Evolutionary conservation across 2,888 invertebrate genomes (phyloP), one percentile per base, ranked within the genome.

Genomic region (Ashinkailepas kermadecensis): DNA sequence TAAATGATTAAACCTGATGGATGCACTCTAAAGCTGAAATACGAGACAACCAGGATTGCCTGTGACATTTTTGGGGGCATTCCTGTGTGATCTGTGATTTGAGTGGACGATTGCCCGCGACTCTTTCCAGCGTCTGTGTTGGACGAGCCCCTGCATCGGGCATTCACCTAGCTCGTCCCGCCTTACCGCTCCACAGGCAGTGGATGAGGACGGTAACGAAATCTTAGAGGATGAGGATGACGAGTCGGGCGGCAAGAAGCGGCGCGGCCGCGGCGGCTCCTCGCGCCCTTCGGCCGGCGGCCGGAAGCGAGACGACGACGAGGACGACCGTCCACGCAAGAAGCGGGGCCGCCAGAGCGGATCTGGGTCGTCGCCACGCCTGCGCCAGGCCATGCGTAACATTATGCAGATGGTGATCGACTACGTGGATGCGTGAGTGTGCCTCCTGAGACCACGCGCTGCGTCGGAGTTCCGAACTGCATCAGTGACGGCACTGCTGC

Each of bases 181-280:
- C 1, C 39, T 39, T 6, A 13, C 25, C 25, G 12, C 25, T 23
- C 25, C n/a, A 3, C 74, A 74, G 74, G 88, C 89, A 15, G 88
- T 89, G 82, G 89, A 89, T 85, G 89, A 89, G 83, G 89, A 83
- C 81, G 84, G 83, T 23, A 82, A 82, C 74, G 83, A 83, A 79
- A 81, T 83, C 80, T 81, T 82, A 81, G 91, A 90, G 54, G 91
- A 91, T 86, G 74, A 74, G 56, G 74, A 74, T 21, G 90, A 93
- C 87, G 92, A 95, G 86, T 91, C 91, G 87, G 91, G 92, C 83
- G 92, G 93, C 86, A 88, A 90, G 81, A 85, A 88, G 85, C 90
- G 89, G 81, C 85, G 86, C 6, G 85, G 85, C 67, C 65, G 84
- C 6, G 84, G 84, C 21, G 82, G 84, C n/a, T 8, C 39, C 4